Conservation (phyloP, 2,888 invertebrate genomes). For the Drosophila mulleri region DNA sequence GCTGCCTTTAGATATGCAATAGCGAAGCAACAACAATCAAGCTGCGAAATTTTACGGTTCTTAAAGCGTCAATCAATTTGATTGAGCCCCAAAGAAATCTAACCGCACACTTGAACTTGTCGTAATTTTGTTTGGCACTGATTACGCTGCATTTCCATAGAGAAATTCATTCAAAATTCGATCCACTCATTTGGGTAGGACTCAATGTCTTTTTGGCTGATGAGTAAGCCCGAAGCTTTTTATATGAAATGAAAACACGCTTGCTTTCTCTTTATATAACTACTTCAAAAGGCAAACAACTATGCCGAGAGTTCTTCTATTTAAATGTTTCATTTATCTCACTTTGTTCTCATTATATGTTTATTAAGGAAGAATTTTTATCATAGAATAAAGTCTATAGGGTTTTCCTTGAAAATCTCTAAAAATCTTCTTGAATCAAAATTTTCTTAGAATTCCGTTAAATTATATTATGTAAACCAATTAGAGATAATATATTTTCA, state of each 20-base stretch:
- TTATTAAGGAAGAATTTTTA: background rate
- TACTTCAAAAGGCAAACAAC: background rate
- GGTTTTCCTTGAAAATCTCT: background rate
- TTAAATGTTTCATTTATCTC: background rate
- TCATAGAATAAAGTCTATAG: background rate
- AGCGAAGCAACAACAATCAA: constrained; percentile 14
- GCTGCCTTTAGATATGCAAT: constrained; percentile 53
- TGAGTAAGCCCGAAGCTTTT: background rate
- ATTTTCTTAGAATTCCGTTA: background rate
- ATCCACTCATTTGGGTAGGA: constrained; percentile 26
- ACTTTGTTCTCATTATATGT: background rate
- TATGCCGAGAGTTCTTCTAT: background rate
- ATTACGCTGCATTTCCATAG: constrained; percentile 25
- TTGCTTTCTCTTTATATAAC: background rate
- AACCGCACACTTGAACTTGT: constrained; percentile 29
- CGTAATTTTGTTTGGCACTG: constrained; percentile 19
- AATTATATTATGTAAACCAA: too few species aligned
- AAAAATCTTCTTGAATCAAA: background rate
- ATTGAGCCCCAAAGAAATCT: constrained; percentile 64
- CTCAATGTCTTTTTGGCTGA: constrained; percentile 3
- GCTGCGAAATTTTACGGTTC: constrained; percentile 52
- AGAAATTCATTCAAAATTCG: constrained; percentile 37
- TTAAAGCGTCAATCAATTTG: constrained; percentile 71
- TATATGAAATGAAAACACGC: background rate
- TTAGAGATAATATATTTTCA: background rate